Base-by-base conservation (phyloP, 1,140 invertebrate genomes). In the Chironomus striatipennis region DNA sequence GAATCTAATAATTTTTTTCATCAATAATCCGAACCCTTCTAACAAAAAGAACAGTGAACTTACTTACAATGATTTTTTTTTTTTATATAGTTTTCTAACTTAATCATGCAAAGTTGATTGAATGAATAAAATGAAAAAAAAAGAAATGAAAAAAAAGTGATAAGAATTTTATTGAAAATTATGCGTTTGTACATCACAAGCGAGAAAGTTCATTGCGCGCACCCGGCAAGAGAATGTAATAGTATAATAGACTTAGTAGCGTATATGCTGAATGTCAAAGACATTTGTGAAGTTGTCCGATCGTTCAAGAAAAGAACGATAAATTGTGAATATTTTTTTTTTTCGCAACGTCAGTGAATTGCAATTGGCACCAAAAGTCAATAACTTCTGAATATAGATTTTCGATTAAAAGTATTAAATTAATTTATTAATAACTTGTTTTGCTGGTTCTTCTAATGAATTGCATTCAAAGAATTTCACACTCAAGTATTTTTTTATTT, bases 81-180 rank as follows among this genome's bases (percentile, higher is more conserved):
- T 15, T 47, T 4, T 12, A 47, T 57, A 57, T 12, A 12, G 12
- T n/a, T 57, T 57, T 57, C 47, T 57, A 57, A 57, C 12, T 57
- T 12, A n/a, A n/a, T n/a, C 47, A 57, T 57, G 47, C 47, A 57
- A 57, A 57, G 43, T 15, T 15, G 43, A 10, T 15, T 10, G 43
- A 47, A 9, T 47, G 8, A 15, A 47, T 10, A 47, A 47, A 10
- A 47, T 43, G 6, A 43, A 10, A n/a, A n/a, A 43, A 43, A 43
- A 43, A 43, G 6, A 47, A 10, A 10, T 2, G 8, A 47, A 70
- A 20, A 17, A 70, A 70, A 21, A 8, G 7, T 70, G 65, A 70
- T 70, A 70, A 70, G 65, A 70, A 70, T 70, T 70, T 70, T 8
- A 70, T 70, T 70, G 20, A 70, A 70, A 70, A 70, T 20, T 70